Conservation (phyloP, 2,797 vertebrate genomes). For the Characodon lateralis region DNA sequence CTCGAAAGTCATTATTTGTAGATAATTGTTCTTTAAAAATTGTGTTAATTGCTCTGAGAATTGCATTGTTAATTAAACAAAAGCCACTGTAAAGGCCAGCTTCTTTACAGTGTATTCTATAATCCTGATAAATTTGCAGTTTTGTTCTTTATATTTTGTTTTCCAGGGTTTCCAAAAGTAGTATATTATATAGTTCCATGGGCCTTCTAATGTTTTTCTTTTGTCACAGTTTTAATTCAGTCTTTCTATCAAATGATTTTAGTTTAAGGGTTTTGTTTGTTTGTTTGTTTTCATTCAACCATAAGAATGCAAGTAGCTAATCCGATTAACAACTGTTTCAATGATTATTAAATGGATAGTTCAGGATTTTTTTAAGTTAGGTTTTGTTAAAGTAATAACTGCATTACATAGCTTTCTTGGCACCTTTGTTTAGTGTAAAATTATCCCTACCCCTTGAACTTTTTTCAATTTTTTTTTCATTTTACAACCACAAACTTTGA, state of each 20-base stretch:
- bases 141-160: not conserved
- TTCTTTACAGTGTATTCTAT: not conserved
- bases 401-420: too few relatives aligned
- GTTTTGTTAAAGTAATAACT: not conserved
- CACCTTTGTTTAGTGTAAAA: too few relatives aligned
- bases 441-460: too few relatives aligned
- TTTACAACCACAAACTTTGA: too few relatives aligned
- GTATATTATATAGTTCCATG: not conserved
- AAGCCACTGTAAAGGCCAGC: not conserved
- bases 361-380: not conserved
- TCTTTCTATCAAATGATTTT: not conserved
- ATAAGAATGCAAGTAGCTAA: not conserved
- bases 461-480: too few relatives aligned
- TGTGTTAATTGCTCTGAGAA: conserved; percentile 26
- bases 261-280: too few relatives aligned
- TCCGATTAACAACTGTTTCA: not conserved
- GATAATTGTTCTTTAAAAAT: conserved; percentile 36
- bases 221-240: too few relatives aligned
- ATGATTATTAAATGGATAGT: not conserved
- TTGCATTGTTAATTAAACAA: not conserved
- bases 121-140: not conserved
- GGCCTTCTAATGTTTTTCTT: not conserved
- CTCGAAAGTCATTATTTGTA: conserved; percentile 21
- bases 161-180: not conserved
- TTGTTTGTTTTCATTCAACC: not conserved